Evolutionary conservation across 2,113 vertebrate species (phyloP), one percentile per base, ranked within the genome.

Genomic region (Chitala chitala): DNA sequence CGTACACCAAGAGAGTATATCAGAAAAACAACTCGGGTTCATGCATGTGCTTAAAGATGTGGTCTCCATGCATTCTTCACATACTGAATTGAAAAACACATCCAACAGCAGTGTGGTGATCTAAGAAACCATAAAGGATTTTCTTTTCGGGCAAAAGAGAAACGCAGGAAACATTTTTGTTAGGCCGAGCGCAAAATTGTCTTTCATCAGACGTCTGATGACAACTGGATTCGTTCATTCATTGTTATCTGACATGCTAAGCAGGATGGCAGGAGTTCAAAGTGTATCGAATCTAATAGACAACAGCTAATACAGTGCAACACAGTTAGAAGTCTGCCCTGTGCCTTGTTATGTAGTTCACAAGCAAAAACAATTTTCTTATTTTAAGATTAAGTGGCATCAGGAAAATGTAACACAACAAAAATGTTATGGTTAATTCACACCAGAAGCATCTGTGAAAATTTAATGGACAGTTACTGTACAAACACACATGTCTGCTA

Each of bases 81-180:
- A 69, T 65, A 56, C 53, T 51, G 73, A 81, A 79, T n/a, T 64
- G 81, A 78, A 65, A 84, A 83, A 80, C 77, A 79, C 73, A 71
- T 68, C 82, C 63, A 70, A 69, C 73, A 75, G 65, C 58, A 69
- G 74, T 5, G 26, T 50, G 63, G 50, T 76, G 58, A 66, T 75
- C 70, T 75, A 46, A 24, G 80, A 66, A 75, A 64, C 66, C 48
- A 71, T 48, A 15, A 77, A 71, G 13, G 59, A 29, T 26, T 61
- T 79, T 77, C 50, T 77, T 73, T 58, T 54, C 53, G 69, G 44
- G 36, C 46, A 15, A 56, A 44, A n/a, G 63, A 13, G 42, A 22
- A 74, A 66, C 13, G 42, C 46, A 71, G 71, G 69, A 73, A 77
- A 76, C 76, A 76, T 69, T 50, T 79, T n/a, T 76, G 22, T 51